These are phyloP conservation scores for Sarcophaga variegata DNA, from an alignment of 2,888 invertebrate genomes.

Conservation along the genomic window DNA sequence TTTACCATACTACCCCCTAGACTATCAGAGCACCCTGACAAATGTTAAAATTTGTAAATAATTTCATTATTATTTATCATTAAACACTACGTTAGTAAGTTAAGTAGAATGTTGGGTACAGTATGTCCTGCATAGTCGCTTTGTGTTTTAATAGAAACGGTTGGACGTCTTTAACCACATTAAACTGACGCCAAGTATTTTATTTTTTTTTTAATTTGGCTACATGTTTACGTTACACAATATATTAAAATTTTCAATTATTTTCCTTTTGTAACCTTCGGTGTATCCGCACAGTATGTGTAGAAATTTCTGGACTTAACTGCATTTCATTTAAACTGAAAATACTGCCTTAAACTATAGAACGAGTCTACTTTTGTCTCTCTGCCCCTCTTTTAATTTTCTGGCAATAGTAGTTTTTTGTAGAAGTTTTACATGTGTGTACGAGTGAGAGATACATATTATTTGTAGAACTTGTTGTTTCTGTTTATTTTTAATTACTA, in stretches of 20 bases:
- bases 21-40: too few species aligned
- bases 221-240: not conserved
- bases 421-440: not conserved
- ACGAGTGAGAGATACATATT: too few species aligned
- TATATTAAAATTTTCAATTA: constrained; percentile 22
- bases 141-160: not conserved
- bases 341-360: not conserved
- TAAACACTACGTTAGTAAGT: too few species aligned
- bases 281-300: constrained; percentile 21
- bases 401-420: not conserved
- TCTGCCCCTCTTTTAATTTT: not conserved
- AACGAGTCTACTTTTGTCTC: not conserved
- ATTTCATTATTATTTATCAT: too few species aligned
- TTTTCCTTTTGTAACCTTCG: not conserved
- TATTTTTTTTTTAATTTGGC: not conserved
- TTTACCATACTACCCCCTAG: too few species aligned
- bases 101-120: not conserved
- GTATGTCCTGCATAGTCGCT: not conserved
- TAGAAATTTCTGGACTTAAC: constrained; percentile 48
- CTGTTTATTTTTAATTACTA: constrained; percentile 47
- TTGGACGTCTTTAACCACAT: not conserved
- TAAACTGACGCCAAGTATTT: constrained; percentile 54
- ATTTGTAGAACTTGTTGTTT: not conserved
- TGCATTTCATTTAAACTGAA: constrained; percentile 29
- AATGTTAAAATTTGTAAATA: too few species aligned